Conservation (phyloP, 2,888 invertebrate genomes). For the Limnephilus marmoratus region DNA sequence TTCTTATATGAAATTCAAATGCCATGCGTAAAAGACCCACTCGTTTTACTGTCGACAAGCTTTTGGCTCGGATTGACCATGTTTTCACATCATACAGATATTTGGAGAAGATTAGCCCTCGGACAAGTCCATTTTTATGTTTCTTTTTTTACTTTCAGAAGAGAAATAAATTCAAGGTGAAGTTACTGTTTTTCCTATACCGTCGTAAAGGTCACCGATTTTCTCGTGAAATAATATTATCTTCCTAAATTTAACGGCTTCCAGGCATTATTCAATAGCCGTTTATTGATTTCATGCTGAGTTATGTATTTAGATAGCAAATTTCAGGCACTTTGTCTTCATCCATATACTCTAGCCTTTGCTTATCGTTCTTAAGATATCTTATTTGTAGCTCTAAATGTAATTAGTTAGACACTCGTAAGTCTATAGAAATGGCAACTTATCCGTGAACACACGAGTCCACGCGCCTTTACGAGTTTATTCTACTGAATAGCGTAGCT, state of each 20-base stretch:
- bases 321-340: background rate
- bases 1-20: background rate
- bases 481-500: background rate
- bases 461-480: background rate
- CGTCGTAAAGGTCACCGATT: background rate
- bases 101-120: background rate
- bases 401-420: background rate
- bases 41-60: background rate
- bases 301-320: background rate
- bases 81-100: background rate
- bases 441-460: background rate
- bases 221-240: background rate
- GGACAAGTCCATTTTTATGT: background rate
- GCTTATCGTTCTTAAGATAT: background rate
- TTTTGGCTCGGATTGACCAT: background rate
- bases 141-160: background rate
- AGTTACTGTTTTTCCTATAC: background rate
- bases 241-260: background rate
- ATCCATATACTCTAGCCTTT: background rate
- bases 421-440: background rate
- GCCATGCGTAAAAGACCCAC: background rate
- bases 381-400: background rate
- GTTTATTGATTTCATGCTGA: background rate
- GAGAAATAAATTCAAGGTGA: background rate
- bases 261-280: background rate